phyloP scores from a whole-genome alignment of 1,140 invertebrate species.

The Drosophila lowei region DNA sequence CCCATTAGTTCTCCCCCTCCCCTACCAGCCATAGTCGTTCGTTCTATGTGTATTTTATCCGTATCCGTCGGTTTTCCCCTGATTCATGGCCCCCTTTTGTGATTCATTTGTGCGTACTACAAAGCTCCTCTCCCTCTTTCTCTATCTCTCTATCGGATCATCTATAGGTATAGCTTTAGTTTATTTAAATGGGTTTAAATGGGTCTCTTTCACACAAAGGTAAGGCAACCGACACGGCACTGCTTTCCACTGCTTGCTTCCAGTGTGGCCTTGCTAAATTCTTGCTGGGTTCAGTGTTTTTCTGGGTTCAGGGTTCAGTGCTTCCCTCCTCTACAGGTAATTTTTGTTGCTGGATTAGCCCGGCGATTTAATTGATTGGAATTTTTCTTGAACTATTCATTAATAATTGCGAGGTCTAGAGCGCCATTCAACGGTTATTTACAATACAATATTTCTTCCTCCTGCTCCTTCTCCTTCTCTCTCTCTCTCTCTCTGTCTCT shows the following conservation, averaged over 20 bases:
- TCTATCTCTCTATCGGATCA: background rate
- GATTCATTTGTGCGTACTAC: no score
- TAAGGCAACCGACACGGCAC: no score
- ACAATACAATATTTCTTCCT: conserved; percentile 43
- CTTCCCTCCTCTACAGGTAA: background rate
- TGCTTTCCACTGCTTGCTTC: background rate
- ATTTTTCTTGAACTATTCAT: conserved; percentile 27
- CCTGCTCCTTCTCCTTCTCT: background rate
- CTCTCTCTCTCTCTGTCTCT: background rate
- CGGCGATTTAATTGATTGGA: conserved; percentile 2
- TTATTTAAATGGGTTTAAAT: no score
- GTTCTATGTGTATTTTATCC: no score
- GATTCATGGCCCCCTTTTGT: no score
- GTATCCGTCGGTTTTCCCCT: no score
- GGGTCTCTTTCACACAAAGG: no score
- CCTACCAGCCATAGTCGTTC: no score
- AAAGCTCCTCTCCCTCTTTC: background rate
- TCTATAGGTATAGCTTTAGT: no score
- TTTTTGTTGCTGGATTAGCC: background rate
- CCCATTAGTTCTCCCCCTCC: no score
- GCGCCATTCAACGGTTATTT: conserved; percentile 33
- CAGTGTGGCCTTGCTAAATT: conserved; percentile 15
- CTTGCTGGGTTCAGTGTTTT: no score
- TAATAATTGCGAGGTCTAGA: conserved; percentile 3
- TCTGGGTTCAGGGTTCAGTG: background rate